Base-by-base conservation (phyloP, 1,140 invertebrate genomes). In the Trichonephila clavata region DNA sequence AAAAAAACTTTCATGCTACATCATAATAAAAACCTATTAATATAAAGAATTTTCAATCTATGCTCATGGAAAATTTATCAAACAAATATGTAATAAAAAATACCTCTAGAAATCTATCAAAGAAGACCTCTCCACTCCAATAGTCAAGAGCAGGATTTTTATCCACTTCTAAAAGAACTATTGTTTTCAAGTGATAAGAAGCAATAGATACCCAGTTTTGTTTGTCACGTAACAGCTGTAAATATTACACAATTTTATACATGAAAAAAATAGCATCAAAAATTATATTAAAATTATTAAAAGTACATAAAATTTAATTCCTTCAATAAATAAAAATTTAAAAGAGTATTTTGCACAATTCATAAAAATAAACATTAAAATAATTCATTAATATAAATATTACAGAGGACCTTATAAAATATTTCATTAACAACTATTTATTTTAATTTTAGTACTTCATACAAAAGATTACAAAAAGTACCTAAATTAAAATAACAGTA, bases 191-290 rank as follows among this genome's bases (percentile, higher is more conserved):
- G 59, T 92, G 24, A 68, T 92, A 92, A 68, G 90, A 92, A 65
- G 90, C 80, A n/a, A 92, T 43, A 86, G 21, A 39, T 83, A 60
- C 65, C 90, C 90, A 92, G 24, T 86, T 27, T 65, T 84, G 20
- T 21, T 92, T 92, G 24, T 92, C 90, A 4, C 90, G 81, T 43
- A 92, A 59, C 27, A 92, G 90, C 90, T 92, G 50, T 0, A 90
- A 83, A 1, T 6, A 13, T 2, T 39, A 8, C 32, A 61, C 13
- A 32, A 7, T 50, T 50, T 24, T 68, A 14, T 6, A 65, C 0
- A 14, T 13, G 10, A 14, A 68, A 10, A 65, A 65, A 68, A 20
- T 3, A 27, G 21, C 50, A 50, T 50, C 7, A 27, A 24, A 68
- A 3, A 24, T 27, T 10, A 0, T 7, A 68, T 14, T 68, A 68